Evolutionary conservation across 2,797 vertebrate species (phyloP), one percentile per base, ranked within the genome.

Genomic region (Todus mexicanus): DNA sequence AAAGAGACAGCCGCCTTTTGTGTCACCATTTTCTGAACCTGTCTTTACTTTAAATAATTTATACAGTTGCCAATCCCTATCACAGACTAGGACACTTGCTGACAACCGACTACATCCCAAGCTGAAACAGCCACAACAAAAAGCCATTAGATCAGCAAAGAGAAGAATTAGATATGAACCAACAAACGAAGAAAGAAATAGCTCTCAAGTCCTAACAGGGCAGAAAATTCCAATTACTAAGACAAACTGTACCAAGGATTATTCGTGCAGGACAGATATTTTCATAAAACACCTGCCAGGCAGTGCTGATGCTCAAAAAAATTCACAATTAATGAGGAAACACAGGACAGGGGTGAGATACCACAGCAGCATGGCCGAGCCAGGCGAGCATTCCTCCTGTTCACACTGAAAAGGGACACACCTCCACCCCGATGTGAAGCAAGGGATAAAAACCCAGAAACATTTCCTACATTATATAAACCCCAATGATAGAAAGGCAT

Each of bases 211-310:
- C 89, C 87, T 84, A 91, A 79, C 74, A 93, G 89, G 91, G 89
- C 88, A 50, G 89, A 87, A 91, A 91, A 94, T 95, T 94, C 80
- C 92, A 94, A 94, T 95, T 95, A 93, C 84, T 61, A 85, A 82
- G 81, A 86, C 76, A 92, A 93, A 92, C 73, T 60, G 68, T 73
- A 80, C 74, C 84, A 89, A 79, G 85, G 19, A 72, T n/a, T 76
- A 64, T 69, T 93, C 88, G 71, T 70, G 78, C 64, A 91, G 92
- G 90, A 82, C 68, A 84, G 85, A 83, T 84, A 90, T 87, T 95
- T 90, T 84, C 82, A 90, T 65, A 40, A 93, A 80, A 84, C 77
- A 92, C 84, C 78, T 93, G 91, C 84, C 80, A 84, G 65, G 85
- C 85, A 72, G 63, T 63, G 72, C 90, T 87, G 81, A 74, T 87